Evolutionary conservation across 2,113 vertebrate species (phyloP).

Genomic region (Taxidea taxus): DNA sequence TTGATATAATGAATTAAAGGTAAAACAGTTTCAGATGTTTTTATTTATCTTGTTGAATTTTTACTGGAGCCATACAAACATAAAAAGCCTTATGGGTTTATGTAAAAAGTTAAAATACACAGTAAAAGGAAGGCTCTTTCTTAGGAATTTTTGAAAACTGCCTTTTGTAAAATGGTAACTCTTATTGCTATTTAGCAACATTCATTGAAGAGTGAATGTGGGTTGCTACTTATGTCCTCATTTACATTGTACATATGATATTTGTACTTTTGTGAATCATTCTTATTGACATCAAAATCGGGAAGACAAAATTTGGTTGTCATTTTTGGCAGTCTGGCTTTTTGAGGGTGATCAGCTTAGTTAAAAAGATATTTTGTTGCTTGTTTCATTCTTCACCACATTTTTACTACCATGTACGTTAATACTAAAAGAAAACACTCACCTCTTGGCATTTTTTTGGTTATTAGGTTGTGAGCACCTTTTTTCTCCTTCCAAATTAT

Average conservation of each 20-base stretch:
- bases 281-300: background rate
- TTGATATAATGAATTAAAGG: conserved; percentile 6
- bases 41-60: conserved; percentile 38
- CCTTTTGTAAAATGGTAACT: background rate
- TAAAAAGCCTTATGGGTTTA: background rate
- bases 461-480: background rate
- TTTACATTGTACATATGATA: background rate
- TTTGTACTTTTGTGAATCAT: background rate
- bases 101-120: background rate
- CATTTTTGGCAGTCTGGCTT: background rate
- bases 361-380: conserved; percentile 17
- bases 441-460: conserved; percentile 37
- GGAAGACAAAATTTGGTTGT: conserved; percentile 7
- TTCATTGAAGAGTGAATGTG: background rate
- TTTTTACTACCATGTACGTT: background rate
- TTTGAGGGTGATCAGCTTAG: background rate
- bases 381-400: background rate
- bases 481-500: conserved; percentile 6
- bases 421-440: conserved; percentile 24
- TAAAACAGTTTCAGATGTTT: conserved; percentile 34
- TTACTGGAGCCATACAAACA: background rate
- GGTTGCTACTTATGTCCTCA: background rate
- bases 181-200: background rate
- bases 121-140: background rate
- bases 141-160: background rate